Conservation (phyloP, 2,888 invertebrate genomes). For the Parascotia fuliginaria region DNA sequence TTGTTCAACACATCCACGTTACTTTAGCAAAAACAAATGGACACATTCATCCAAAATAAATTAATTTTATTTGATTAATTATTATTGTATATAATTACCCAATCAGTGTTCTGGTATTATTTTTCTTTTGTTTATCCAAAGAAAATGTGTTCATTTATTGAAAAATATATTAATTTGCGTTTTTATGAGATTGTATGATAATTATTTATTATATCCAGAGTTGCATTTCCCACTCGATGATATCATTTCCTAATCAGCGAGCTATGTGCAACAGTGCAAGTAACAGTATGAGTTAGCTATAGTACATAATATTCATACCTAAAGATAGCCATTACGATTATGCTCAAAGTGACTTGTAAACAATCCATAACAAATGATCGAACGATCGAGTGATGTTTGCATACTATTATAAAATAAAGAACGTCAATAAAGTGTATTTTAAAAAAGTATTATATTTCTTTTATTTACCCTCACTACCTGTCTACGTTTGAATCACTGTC, state of each 20-base stretch:
- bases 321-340: conserved; percentile 57
- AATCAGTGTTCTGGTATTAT: conserved; percentile 62
- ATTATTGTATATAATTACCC: conserved; percentile 60
- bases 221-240: conserved; percentile 74
- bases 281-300: conserved; percentile 53
- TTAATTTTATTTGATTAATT: conserved; percentile 41
- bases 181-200: conserved; percentile 72
- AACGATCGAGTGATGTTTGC: conserved; percentile 81
- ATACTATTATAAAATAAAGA: conserved; percentile 80
- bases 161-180: conserved; percentile 63
- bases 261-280: conserved; percentile 43
- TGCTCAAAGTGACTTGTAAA: conserved; percentile 77
- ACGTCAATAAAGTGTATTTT: conserved; percentile 86
- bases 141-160: conserved; percentile 82
- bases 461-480: no score
- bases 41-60: conserved; percentile 50
- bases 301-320: conserved; percentile 44
- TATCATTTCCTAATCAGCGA: conserved; percentile 41
- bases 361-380: conserved; percentile 67
- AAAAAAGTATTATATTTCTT: conserved; percentile 63
- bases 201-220: conserved; percentile 78
- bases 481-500: no score
- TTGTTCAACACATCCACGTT: conserved; percentile 17
- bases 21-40: conserved; percentile 44
- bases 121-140: conserved; percentile 73